Percentiles rank a stretch among this genome's conserved stretches.
These are phyloP conservation scores for Eospalax fontanierii DNA, from an alignment of 2,797 vertebrate genomes.

Conservation along the genomic window DNA sequence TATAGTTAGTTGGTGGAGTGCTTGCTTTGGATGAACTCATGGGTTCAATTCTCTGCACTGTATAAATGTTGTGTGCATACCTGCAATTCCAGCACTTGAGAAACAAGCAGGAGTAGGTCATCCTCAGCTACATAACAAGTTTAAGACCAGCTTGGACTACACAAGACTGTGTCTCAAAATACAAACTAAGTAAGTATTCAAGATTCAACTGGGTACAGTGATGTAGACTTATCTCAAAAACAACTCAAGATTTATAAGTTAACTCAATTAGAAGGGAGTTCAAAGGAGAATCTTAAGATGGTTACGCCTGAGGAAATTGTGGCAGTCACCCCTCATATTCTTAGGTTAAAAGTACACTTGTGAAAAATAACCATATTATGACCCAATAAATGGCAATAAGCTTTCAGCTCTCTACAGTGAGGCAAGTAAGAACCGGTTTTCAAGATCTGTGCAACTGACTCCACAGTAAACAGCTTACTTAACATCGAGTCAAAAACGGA, in stretches of 20 bases:
- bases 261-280: conserved; percentile 19
- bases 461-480: conserved; percentile 16
- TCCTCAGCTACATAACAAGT: neutral
- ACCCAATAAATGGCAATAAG: conserved; percentile 57
- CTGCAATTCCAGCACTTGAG: neutral
- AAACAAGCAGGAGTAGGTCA: neutral
- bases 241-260: neutral
- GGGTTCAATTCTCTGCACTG: neutral
- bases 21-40: neutral
- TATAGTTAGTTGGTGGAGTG: neutral
- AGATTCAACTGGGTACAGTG: neutral
- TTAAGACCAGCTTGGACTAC: neutral
- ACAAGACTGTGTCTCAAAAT: neutral
- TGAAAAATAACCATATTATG: conserved; percentile 58
- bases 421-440: conserved; percentile 4
- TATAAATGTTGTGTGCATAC: neutral
- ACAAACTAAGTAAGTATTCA: neutral
- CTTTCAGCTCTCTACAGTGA: conserved; percentile 47
- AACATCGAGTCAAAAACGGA: neutral
- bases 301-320: conserved; percentile 1
- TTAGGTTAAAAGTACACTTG: conserved; percentile 12
- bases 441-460: conserved; percentile 29
- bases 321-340: neutral
- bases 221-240: neutral
- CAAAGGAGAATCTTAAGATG: conserved; percentile 33